These are phyloP conservation scores for Eulemur macaco DNA, from an alignment of 2,113 vertebrate species.

Conservation along the genomic window DNA sequence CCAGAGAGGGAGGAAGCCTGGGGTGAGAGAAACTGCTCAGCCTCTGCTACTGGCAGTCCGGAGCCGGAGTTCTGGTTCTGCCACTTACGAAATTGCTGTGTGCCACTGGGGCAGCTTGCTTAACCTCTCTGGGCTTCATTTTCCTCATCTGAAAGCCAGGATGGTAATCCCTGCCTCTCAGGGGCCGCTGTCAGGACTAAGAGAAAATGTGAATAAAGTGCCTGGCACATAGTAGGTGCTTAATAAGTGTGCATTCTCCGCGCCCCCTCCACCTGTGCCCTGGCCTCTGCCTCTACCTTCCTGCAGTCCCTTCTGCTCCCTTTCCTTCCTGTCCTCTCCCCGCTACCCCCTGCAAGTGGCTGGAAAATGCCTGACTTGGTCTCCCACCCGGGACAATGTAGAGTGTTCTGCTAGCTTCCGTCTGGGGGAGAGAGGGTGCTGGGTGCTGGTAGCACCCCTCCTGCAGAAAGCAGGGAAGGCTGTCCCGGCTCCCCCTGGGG, in stretches of 20 bases:
- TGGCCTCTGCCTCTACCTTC: background rate
- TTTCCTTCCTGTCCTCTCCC: background rate
- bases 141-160: background rate
- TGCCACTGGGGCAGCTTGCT: background rate
- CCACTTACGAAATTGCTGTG: background rate
- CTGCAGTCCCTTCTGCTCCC: background rate
- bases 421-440: background rate
- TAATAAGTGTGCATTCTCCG: background rate
- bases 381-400: background rate
- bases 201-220: background rate
- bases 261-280: background rate
- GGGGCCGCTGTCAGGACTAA: background rate
- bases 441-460: background rate
- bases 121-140: constrained; percentile 56
- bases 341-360: background rate
- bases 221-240: background rate
- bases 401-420: background rate
- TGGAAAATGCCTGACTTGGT: background rate
- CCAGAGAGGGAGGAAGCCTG: background rate
- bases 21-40: fast-evolving
- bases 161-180: background rate
- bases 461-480: background rate
- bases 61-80: background rate
- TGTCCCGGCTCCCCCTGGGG: fast-evolving
- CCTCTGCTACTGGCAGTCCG: background rate